These are phyloP conservation scores for Corythoichthys haematopterus DNA, from an alignment of 2,113 vertebrate genomes.

Conservation along the genomic window DNA sequence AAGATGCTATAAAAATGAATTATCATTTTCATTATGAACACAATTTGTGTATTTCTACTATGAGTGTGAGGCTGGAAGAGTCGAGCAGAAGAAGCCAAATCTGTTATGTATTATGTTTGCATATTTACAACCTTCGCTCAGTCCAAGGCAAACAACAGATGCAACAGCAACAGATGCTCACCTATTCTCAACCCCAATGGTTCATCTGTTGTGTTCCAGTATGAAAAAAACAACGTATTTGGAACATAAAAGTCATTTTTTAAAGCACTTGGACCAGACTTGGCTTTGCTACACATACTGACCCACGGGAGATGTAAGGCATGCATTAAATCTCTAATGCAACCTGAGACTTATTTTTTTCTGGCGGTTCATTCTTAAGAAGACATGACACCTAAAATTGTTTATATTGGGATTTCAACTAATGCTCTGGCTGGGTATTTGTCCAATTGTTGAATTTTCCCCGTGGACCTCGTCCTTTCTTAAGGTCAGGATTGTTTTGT, in stretches of 20 bases:
- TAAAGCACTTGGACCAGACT: conserved; percentile 10
- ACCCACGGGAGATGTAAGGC: conserved; percentile 1
- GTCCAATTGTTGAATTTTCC: not conserved
- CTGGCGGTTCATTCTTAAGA: not conserved
- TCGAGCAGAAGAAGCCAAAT: conserved; percentile 3
- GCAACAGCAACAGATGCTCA: conserved; percentile 8
- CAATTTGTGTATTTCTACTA: not conserved
- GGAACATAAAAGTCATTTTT: not conserved
- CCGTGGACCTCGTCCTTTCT: too few relatives aligned
- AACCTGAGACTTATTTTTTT: not conserved
- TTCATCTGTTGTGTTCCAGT: not conserved
- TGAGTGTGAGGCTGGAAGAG: not conserved
- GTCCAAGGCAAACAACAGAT: conserved; percentile 12
- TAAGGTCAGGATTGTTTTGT: not conserved
- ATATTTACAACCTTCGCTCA: conserved; percentile 10
- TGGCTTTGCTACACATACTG: conserved; percentile 23
- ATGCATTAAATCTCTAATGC: not conserved
- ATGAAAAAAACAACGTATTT: not conserved
- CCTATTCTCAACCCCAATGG: conserved; percentile 10
- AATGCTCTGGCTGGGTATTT: not conserved
- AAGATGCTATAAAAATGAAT: too few relatives aligned
- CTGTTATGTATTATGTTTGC: conserved; percentile 14
- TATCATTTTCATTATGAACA: not conserved
- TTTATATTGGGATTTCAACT: not conserved
- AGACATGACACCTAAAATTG: not conserved